Evolutionary conservation across 2,113 vertebrate species (phyloP), one percentile per base, ranked within the genome.

Genomic region (Thalassoma bifasciatum): DNA sequence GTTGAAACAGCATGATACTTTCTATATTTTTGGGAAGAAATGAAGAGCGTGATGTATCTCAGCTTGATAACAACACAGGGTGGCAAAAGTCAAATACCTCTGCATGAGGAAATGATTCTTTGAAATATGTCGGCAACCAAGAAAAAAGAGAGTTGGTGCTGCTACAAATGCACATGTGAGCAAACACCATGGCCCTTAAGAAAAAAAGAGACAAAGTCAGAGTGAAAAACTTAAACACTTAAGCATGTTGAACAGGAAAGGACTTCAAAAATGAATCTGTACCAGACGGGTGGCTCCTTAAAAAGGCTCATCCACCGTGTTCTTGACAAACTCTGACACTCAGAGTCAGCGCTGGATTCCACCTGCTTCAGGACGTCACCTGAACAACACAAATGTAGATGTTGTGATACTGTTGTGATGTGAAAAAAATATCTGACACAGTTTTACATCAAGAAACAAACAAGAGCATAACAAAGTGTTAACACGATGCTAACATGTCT

Each of bases 71-170:
- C 7, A 72, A 36, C 5, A 38, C 4, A 22, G 1, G 36, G 5
- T 36, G 11, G 10, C 11, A 4, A 30, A 30, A 40, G 24, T 42
- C 1, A 30, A 66, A 56, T 79, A 98, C 97, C 95, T 93, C 92
- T 1, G 95, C 92, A 1, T 94, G 72, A 0, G 96, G 96, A 83
- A 94, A 97, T 1, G 93, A 93, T 63, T 98, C 96, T 70, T 94
- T 93, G 26, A 99, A 98, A 91, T 95, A 99, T 2, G 95, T 96
- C 0, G 96, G 97, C 66, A 98, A 69, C 97, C 97, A 99, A 56
- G 95, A 98, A 26, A 98, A 87, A 21, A 99, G 89, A 1, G 93
- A 93, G 91, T 95, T 96, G 53, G 91, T 93, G 0, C 94, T 93
- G 83, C 95, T 94, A 54, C 86, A 86, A 0, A 89, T 80, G 1